phyloP scores from a whole-genome alignment of 2,797 vertebrate species.

The Capromys pilorides region DNA sequence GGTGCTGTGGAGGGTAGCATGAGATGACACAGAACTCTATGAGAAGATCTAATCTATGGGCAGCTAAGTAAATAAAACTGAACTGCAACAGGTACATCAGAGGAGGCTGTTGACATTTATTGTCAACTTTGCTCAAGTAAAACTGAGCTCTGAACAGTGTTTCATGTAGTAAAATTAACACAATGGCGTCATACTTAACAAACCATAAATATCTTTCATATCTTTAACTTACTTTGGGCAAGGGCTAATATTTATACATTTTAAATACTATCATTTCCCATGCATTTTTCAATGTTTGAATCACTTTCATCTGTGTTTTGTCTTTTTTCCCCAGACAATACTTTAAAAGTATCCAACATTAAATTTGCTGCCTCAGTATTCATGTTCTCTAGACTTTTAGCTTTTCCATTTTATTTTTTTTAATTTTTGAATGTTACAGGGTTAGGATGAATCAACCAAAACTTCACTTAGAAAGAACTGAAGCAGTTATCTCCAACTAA shows the following conservation, averaged over 20 bases:
- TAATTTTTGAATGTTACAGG: not conserved
- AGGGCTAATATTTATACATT: not conserved
- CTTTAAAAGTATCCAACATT: not conserved
- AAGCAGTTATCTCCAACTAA: not conserved
- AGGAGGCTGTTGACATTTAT: not conserved
- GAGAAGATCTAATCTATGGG: accelerated
- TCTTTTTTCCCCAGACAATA: not conserved
- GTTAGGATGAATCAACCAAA: not conserved
- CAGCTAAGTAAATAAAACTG: not conserved
- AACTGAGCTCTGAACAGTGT: not conserved
- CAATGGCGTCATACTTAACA: not conserved
- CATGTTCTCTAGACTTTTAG: not conserved
- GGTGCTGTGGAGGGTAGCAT: not conserved
- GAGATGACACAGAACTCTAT: too few relatives aligned
- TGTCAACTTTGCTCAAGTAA: not conserved
- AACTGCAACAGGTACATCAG: accelerated
- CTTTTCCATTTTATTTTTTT: not conserved
- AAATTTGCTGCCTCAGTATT: not conserved
- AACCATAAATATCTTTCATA: too few relatives aligned
- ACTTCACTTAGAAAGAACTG: not conserved
- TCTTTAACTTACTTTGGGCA: not conserved
- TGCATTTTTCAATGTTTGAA: not conserved
- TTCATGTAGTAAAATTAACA: not conserved
- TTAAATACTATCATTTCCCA: not conserved
- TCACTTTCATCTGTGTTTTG: not conserved